These are phyloP conservation scores for Drosophila bipectinata DNA, from an alignment of 1,140 invertebrate genomes.

Conservation along the genomic window DNA sequence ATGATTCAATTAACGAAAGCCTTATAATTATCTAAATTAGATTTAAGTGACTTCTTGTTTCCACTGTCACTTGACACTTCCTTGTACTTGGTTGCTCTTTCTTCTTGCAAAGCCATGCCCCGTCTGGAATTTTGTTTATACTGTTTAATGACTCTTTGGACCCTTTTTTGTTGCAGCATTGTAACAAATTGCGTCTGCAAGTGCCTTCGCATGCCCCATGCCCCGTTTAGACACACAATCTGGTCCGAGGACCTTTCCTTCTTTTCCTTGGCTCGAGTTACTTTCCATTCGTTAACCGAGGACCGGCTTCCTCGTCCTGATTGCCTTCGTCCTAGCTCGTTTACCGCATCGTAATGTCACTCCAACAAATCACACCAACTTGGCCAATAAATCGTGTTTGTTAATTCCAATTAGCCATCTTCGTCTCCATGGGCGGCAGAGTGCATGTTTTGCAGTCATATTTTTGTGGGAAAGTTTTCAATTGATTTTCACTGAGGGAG, in stretches of 20 bases:
- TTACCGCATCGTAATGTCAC: slow-evolving; percentile 77
- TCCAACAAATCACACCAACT: slow-evolving; percentile 77
- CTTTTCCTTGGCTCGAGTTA: slow-evolving; percentile 44
- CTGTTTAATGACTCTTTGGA: slow-evolving; percentile 56
- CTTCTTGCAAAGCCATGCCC: slow-evolving; percentile 22
- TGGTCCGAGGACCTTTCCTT: slow-evolving; percentile 22
- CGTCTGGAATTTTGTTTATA: slow-evolving; percentile 69
- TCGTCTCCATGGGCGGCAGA: not conserved
- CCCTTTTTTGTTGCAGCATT: slow-evolving; percentile 43
- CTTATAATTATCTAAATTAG: slow-evolving; percentile 2
- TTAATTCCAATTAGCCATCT: slow-evolving; percentile 74
- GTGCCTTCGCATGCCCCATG: slow-evolving; percentile 41
- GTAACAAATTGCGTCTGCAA: slow-evolving; percentile 77
- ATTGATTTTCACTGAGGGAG: not conserved
- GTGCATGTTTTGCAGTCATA: slow-evolving; percentile 9
- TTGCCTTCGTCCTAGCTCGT: slow-evolving; percentile 26
- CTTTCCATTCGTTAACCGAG: slow-evolving; percentile 21
- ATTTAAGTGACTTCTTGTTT: slow-evolving; percentile 23
- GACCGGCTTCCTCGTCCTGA: not conserved
- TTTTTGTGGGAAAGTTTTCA: slow-evolving; percentile 7
- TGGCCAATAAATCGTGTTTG: slow-evolving; percentile 67
- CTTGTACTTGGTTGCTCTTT: slow-evolving; percentile 1
- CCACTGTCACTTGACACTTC: not conserved
- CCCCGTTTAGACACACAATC: slow-evolving; percentile 6
- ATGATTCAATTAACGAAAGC: not conserved